Evolutionary conservation across 2,113 vertebrate genomes (phyloP).

Genomic region (Nettapus auritus): DNA sequence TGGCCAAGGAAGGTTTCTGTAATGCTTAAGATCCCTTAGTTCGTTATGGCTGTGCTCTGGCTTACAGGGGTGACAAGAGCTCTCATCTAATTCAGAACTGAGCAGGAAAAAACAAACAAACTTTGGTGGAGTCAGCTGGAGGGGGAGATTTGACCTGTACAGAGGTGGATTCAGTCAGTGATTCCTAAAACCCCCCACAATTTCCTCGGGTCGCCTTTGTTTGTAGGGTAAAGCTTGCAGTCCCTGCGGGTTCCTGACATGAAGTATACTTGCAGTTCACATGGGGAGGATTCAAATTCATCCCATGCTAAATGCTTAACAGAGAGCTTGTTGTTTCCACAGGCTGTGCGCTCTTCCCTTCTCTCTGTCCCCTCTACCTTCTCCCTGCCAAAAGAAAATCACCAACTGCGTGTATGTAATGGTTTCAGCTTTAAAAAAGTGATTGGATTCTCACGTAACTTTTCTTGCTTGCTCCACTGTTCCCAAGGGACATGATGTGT

Average conservation of each 20-base stretch:
- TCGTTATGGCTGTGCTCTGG: rapidly evolving
- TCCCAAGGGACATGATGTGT: background rate
- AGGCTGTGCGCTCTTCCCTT: background rate
- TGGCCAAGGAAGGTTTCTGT: background rate
- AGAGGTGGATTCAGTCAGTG: background rate
- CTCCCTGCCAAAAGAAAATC: background rate
- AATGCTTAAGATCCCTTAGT: background rate
- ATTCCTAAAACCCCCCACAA: background rate
- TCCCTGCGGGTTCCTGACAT: background rate
- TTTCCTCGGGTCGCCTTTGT: background rate
- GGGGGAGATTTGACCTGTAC: background rate
- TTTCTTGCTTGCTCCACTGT: background rate
- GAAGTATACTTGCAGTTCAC: background rate
- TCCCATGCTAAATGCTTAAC: background rate
- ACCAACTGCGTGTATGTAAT: background rate
- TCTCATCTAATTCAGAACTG: background rate
- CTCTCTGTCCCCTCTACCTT: background rate
- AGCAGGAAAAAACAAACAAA: background rate
- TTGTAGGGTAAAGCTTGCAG: background rate
- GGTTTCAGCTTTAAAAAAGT: background rate
- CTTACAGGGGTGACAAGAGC: background rate
- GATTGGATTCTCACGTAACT: background rate
- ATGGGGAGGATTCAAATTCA: background rate
- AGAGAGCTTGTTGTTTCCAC: background rate
- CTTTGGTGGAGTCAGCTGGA: background rate